phyloP scores from a whole-genome alignment of 2,797 vertebrate genomes.

The Smutsia temminckii region DNA sequence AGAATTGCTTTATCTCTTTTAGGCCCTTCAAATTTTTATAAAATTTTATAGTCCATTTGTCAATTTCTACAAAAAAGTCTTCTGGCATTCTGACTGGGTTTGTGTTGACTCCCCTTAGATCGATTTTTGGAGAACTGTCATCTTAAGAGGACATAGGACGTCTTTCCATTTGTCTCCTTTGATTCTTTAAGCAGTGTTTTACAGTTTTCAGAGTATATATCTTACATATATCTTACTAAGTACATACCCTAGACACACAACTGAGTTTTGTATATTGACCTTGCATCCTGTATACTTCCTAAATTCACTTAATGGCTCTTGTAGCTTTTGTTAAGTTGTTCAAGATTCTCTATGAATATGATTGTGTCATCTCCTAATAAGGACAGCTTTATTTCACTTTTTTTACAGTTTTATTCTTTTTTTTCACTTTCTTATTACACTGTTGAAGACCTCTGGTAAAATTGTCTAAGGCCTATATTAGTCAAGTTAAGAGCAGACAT shows the following conservation, averaged over 20 bases:
- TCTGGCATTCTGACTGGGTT: background rate
- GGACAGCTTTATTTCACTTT: background rate
- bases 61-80: background rate
- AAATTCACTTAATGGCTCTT: background rate
- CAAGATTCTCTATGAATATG: background rate
- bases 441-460: background rate
- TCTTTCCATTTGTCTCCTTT: background rate
- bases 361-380: background rate
- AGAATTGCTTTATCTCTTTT: background rate
- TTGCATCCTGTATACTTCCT: background rate
- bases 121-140: background rate
- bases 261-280: background rate
- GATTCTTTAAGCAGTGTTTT: background rate
- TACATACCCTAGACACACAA: background rate
- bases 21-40: background rate
- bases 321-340: background rate
- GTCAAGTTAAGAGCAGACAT: background rate
- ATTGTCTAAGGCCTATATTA: background rate
- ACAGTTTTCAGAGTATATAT: background rate
- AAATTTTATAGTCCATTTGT: background rate
- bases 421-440: background rate
- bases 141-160: background rate
- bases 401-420: background rate
- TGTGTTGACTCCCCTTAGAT: background rate
- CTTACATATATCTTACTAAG: background rate